Evolutionary conservation across 1,140 invertebrate species (phyloP), one percentile per base, ranked within the genome.

Genomic region (Drosophila chauvacae): DNA sequence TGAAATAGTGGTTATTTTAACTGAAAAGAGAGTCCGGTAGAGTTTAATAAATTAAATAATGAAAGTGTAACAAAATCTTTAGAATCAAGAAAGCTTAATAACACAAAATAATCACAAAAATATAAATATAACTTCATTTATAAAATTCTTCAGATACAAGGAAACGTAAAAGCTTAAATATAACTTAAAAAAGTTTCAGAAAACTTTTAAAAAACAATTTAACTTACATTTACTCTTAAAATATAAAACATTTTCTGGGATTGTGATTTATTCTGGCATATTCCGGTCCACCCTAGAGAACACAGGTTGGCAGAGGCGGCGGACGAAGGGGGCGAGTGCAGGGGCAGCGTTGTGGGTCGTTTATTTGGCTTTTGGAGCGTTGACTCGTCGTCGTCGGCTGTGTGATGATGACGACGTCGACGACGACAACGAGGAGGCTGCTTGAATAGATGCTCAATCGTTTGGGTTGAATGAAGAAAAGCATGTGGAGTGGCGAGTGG

Each of bases 381-480:
- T 79, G 77, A 79, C 77, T 79, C 77, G 77, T 56, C 69, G 69
- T 72, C 55, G 69, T 72, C 66, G 68, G 65, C 64, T 71, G 37
- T 69, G 63, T 16, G 64, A 42, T 71, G 65, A 71, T 70, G 65
- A 71, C 48, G 64, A 47, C 30, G 58, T 47, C 70, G 76, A 63
- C 56, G 51, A 50, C 71, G 65, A 73, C 60, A 47, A 62, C 44
- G 58, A 39, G 53, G 63, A 69, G 39, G 55, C 53, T 88, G 80
- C 73, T 78, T 88, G 84, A 87, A 87, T 87, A 88, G 83, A 87
- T 87, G 84, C 84, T 87, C 84, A 87, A 87, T 87, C 85, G 84
- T 80, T 88, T 77, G 80, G 84, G 77, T 84, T 87, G 84, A 87
- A 87, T 87, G 84, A 88, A 87, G 85, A 77, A 76, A 78, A 78